These are phyloP conservation scores for Platysteira castanea DNA, from an alignment of 2,113 vertebrate species.

Conservation along the genomic window DNA sequence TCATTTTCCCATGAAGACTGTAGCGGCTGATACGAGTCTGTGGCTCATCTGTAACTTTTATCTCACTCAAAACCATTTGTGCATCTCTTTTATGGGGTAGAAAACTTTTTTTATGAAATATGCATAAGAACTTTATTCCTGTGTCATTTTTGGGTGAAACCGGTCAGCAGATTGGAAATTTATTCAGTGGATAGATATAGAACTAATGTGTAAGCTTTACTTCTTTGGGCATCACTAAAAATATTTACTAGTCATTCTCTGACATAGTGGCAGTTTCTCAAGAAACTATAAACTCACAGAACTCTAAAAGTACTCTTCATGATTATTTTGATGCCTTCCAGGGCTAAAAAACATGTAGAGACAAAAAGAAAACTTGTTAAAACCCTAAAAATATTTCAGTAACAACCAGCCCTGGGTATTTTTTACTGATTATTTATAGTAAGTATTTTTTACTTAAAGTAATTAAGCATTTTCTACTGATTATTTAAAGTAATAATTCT, in stretches of 20 bases:
- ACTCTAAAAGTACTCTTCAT: neutral
- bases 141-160: neutral
- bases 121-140: neutral
- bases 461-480: neutral
- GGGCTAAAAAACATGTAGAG: neutral
- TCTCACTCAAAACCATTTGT: neutral
- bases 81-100: neutral
- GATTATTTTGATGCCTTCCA: neutral
- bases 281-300: neutral
- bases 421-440: neutral
- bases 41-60: neutral
- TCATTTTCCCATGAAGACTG: neutral
- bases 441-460: neutral
- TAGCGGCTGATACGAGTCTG: neutral
- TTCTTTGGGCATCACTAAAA: neutral
- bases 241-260: neutral
- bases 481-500: neutral
- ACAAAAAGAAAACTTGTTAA: neutral
- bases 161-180: neutral
- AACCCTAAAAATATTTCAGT: neutral
- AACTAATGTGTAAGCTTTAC: neutral
- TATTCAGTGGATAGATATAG: neutral
- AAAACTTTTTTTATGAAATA: neutral
- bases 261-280: neutral
- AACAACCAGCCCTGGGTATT: neutral